Percentiles rank a stretch among this genome's conserved stretches.
Conservation (phyloP, 53 echinoderm and acorn worm species). For the Arbacia lixula region DNA sequence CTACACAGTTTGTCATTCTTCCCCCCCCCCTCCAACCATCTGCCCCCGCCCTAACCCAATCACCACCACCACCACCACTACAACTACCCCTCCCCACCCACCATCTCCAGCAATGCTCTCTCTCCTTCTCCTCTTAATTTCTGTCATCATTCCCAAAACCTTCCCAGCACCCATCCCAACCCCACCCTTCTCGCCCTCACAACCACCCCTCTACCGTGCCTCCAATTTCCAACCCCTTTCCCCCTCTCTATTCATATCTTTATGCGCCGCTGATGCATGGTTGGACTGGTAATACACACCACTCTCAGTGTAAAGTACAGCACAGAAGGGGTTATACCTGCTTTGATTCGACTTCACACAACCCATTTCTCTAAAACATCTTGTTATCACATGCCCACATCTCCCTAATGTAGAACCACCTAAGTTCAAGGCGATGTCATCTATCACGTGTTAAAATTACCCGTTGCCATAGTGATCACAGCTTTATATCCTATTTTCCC, state of each 20-base stretch:
- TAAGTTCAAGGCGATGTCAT: too few relatives aligned
- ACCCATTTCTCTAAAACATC: too few relatives aligned
- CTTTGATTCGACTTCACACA: too few relatives aligned
- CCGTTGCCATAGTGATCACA: too few relatives aligned
- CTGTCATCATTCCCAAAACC: neutral
- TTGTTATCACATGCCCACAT: too few relatives aligned
- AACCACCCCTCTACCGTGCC: neutral
- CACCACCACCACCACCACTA: neutral
- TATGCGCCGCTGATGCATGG: conserved; percentile 1
- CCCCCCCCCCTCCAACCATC: neutral
- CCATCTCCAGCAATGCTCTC: neutral
- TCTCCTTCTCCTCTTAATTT: neutral
- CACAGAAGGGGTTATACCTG: conserved; percentile 1
- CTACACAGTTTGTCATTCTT: neutral
- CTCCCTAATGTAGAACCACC: too few relatives aligned
- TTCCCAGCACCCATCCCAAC: neutral
- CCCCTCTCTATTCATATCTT: neutral
- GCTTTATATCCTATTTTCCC: too few relatives aligned
- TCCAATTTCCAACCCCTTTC: neutral
- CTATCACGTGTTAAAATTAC: too few relatives aligned
- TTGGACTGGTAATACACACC: neutral
- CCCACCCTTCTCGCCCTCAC: neutral
- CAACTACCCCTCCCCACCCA: neutral
- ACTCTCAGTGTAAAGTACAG: neutral
- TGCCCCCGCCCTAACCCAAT: neutral